phyloP scores from a whole-genome alignment of 2,113 vertebrate species.

The Hirundichthys speculiger region DNA sequence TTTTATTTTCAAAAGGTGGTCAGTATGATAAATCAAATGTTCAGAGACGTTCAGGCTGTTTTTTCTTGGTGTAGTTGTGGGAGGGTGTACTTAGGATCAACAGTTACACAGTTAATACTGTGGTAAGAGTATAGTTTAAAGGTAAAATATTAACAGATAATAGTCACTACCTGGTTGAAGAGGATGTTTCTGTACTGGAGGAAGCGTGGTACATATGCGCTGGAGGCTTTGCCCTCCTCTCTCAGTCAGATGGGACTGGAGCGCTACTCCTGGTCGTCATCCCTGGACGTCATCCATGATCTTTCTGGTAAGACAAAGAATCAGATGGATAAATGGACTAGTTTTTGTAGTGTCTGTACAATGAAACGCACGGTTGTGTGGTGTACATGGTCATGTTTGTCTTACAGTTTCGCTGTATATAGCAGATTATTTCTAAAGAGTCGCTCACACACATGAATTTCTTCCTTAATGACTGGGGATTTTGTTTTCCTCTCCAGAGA shows the following conservation, averaged over 20 bases:
- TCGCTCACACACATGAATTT: too few relatives aligned
- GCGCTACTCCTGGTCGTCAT: conserved; percentile 91
- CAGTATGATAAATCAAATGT: not conserved
- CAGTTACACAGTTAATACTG: not conserved
- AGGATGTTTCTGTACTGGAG: conserved; percentile 97
- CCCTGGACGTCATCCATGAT: conserved; percentile 86
- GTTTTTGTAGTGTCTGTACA: conserved; percentile 1
- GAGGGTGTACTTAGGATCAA: not conserved
- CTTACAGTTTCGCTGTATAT: too few relatives aligned
- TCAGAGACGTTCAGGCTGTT: conserved; percentile 6
- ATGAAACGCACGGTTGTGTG: not conserved
- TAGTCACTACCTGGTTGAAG: not conserved
- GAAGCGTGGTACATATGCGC: conserved; percentile 90
- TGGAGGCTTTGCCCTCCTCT: conserved; percentile 83
- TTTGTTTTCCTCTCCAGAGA: too few relatives aligned
- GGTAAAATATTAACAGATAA: not conserved
- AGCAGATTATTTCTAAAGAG: too few relatives aligned
- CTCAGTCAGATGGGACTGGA: conserved; percentile 79
- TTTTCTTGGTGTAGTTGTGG: not conserved
- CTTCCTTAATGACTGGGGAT: too few relatives aligned
- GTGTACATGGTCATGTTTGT: not conserved
- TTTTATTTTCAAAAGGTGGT: conserved; percentile 42
- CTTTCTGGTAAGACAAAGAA: conserved; percentile 83
- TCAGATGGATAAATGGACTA: conserved; percentile 2
- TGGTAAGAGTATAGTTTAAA: not conserved